Evolutionary conservation across 2,797 vertebrate species (phyloP).

Genomic region (Acropternis orthonyx): DNA sequence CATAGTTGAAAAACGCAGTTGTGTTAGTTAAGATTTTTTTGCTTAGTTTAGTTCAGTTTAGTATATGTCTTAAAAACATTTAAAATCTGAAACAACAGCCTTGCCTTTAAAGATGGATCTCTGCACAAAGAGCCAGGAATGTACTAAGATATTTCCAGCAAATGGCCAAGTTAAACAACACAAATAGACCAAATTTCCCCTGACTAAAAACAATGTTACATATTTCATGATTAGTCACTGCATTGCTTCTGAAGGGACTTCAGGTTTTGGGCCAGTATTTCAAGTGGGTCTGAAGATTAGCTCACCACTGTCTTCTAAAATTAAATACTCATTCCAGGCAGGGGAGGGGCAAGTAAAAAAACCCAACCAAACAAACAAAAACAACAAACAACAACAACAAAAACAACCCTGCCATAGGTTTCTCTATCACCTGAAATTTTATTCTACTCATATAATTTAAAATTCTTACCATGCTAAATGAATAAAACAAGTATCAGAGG

Average conservation of each 20-base stretch:
- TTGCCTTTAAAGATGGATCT: slow-evolving; percentile 16
- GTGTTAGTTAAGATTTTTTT: neutral
- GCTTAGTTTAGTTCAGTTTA: neutral
- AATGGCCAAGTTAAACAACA: slow-evolving; percentile 59
- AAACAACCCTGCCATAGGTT: neutral
- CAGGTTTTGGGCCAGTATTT: slow-evolving; percentile 17
- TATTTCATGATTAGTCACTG: slow-evolving; percentile 26
- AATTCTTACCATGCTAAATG: neutral
- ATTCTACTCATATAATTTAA: neutral
- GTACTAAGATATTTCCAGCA: slow-evolving; percentile 10
- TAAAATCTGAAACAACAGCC: neutral
- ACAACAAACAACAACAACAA: neutral
- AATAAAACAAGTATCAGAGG: neutral
- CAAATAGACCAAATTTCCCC: neutral
- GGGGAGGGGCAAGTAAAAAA: neutral
- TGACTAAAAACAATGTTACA: neutral
- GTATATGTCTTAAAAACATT: neutral
- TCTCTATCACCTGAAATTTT: neutral
- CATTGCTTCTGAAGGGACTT: slow-evolving; percentile 29
- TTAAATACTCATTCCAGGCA: slow-evolving; percentile 1
- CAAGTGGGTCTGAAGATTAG: slow-evolving; percentile 27
- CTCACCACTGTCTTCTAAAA: slow-evolving; percentile 14
- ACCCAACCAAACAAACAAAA: neutral
- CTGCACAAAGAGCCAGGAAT: slow-evolving; percentile 29
- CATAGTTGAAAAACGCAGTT: neutral